These are phyloP conservation scores for Syngnathus floridae DNA, from an alignment of 2,113 vertebrate species.

Conservation along the genomic window DNA sequence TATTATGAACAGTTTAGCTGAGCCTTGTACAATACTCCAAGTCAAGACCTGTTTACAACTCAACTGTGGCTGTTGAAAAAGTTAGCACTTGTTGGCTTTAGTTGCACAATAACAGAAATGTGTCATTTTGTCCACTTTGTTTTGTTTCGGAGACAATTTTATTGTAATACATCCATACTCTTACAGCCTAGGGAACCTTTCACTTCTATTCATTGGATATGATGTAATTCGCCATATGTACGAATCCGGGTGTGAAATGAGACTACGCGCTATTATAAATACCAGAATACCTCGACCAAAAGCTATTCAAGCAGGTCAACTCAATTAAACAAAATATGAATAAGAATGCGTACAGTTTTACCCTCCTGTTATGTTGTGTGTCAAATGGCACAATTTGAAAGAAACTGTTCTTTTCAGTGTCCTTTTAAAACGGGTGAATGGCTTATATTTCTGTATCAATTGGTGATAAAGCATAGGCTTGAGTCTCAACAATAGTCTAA, in stretches of 20 bases:
- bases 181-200: background rate
- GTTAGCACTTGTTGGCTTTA: constrained; percentile 33
- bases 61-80: constrained; percentile 40
- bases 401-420: background rate
- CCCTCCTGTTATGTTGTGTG: background rate
- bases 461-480: background rate
- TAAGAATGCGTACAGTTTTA: background rate
- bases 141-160: background rate
- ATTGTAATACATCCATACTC: background rate
- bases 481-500: background rate
- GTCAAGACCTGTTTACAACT: constrained; percentile 67
- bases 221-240: constrained; percentile 8
- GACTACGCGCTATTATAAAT: constrained; percentile 16
- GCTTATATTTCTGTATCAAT: background rate
- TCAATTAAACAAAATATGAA: constrained; percentile 9
- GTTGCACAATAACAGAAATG: constrained; percentile 2
- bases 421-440: background rate
- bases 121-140: background rate
- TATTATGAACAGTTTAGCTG: constrained; percentile 29
- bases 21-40: constrained; percentile 56
- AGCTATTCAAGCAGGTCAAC: constrained; percentile 26
- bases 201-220: constrained; percentile 11
- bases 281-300: constrained; percentile 45
- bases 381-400: background rate
- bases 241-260: constrained; percentile 29